Evolutionary conservation across 2,888 invertebrate genomes (phyloP).

Genomic region (Plebejus anna): DNA sequence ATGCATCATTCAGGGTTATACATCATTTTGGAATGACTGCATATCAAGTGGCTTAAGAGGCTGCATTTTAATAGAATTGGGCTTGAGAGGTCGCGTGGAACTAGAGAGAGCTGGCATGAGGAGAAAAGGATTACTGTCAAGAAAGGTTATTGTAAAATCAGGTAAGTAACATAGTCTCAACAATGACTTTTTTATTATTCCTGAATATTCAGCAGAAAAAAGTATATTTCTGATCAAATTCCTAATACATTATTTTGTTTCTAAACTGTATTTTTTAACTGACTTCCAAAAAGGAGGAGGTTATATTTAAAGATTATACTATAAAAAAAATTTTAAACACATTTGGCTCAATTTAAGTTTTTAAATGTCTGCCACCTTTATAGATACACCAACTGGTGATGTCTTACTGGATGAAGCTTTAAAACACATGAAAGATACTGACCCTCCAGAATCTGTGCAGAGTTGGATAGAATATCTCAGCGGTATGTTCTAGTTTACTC

Average conservation of each 20-base stretch:
- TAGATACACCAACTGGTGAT: slow-evolving; percentile 97
- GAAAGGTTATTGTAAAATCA: slow-evolving; percentile 83
- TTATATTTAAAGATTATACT: too few species aligned
- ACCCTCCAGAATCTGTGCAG: slow-evolving; percentile 97
- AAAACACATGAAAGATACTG: slow-evolving; percentile 98
- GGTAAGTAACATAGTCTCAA: slow-evolving; percentile 49
- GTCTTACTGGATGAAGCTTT: slow-evolving; percentile 96
- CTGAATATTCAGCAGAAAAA: not conserved
- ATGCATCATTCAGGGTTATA: slow-evolving; percentile 89
- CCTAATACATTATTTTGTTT: too few species aligned
- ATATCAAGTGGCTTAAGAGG: slow-evolving; percentile 99
- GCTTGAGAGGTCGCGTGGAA: slow-evolving; percentile 95
- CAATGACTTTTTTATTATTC: not conserved
- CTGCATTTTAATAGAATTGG: slow-evolving; percentile 98
- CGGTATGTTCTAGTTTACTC: slow-evolving; percentile 80
- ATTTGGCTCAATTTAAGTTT: too few species aligned
- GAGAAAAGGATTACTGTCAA: slow-evolving; percentile 92
- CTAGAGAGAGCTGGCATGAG: slow-evolving; percentile 98
- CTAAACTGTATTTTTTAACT: too few species aligned
- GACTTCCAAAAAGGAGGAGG: too few species aligned
- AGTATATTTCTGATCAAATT: not conserved
- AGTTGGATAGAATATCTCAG: slow-evolving; percentile 99
- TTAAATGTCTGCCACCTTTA: slow-evolving; percentile 57
- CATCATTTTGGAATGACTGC: slow-evolving; percentile 99
- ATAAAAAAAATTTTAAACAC: too few species aligned